Base-by-base conservation (phyloP, 2,113 vertebrate species). In the Tyrannus savana region DNA sequence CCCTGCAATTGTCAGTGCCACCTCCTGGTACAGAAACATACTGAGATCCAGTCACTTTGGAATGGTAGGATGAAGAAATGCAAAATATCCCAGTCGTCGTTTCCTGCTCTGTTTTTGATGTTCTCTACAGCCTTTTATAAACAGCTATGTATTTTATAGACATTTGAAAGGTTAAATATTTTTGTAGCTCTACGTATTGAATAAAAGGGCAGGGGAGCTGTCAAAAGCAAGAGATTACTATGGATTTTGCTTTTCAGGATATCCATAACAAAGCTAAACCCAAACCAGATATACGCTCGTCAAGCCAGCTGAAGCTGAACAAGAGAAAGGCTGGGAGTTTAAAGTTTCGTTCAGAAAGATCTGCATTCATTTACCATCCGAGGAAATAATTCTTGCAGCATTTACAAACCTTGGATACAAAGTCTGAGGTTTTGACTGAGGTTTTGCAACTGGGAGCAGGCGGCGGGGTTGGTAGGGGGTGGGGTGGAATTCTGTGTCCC, bases 1-100 rank as follows among this genome's bases (percentile, higher is more conserved):
- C 77, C 10, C 24, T 28, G 50, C 9, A 39, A 90, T 92, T 90
- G 76, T 56, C 35, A 69, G 58, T 87, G 89, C 74, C 91, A 93
- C 86, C 80, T 89, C 84, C 95, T 95, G 84, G 82, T 63, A 39
- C 50, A 31, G 11, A 95, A 84, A 81, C 19, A 3, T n/a, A 81
- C 35, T 49, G 50, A 53, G 44, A 69, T 49, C 42, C 30, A 92
- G 59, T 35, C 33, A 62, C 16, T 64, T 15, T 31, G 42, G 25
- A 84, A 67, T 1, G 7, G 25, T 5, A 80, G 42, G 11, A 50
- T 31, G 24, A 88, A 66, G 50, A 74, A 89, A 59, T 3, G 17
- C 33, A 55, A 92, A 77, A 71, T 27, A 76, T 19, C 39, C 10
- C 14, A 41, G 1, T 14, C 33, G 6, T 46, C 1, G 0, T 28